A percentile compares a stretch with the other conserved stretches of the same genome.
phyloP scores from a whole-genome alignment of 2,113 vertebrate species.

The Bos indicus region DNA sequence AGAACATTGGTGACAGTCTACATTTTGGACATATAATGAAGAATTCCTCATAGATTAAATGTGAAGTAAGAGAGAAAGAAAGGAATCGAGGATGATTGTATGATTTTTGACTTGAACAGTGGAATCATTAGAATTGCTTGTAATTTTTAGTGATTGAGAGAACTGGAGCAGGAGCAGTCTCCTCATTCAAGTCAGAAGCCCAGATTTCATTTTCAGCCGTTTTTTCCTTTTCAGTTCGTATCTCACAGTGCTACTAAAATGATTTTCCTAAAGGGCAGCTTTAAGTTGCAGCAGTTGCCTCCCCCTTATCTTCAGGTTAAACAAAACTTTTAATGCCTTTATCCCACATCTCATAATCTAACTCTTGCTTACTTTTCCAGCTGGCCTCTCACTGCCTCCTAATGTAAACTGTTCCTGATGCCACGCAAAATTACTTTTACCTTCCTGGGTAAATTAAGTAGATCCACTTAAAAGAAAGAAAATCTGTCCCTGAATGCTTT shows the following conservation, averaged over 20 bases:
- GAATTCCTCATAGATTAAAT: not conserved
- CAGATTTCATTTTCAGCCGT: not conserved
- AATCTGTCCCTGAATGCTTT: not conserved
- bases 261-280: not conserved
- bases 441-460: not conserved
- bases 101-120: not conserved
- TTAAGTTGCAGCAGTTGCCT: not conserved
- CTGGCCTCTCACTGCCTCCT: not conserved
- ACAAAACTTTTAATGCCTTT: not conserved
- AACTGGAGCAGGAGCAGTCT: not conserved
- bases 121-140: not conserved
- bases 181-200: not conserved
- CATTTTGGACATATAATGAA: not conserved
- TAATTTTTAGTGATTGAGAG: not conserved
- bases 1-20: not conserved
- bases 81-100: not conserved
- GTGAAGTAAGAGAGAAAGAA: not conserved
- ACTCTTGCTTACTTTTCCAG: not conserved
- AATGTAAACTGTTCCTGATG: not conserved
- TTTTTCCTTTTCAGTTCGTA: not conserved
- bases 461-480: not conserved
- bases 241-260: not conserved
- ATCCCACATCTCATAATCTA: not conserved
- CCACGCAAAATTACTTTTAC: not conserved
- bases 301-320: not conserved